Conservation (phyloP, 2,888 invertebrate genomes). For the Gymnoscelis rufifasciata region DNA sequence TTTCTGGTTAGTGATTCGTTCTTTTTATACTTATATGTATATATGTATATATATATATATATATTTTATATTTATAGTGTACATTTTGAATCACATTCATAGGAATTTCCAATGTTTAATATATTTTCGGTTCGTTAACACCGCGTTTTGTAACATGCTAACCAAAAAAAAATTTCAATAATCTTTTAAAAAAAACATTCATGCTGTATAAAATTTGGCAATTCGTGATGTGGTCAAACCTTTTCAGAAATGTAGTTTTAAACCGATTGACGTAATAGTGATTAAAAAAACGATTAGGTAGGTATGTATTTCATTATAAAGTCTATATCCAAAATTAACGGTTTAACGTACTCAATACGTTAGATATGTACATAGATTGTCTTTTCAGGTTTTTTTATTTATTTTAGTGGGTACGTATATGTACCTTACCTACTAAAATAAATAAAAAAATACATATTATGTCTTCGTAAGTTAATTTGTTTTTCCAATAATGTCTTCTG, state of each 20-base stretch:
- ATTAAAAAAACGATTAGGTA: slow-evolving; percentile 11
- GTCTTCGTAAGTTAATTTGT: too few species aligned
- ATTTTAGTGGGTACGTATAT: too few species aligned
- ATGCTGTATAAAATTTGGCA: too few species aligned
- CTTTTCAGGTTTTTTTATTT: too few species aligned
- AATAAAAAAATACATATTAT: too few species aligned
- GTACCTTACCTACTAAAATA: too few species aligned
- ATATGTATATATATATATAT: too few species aligned
- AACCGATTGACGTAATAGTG: not conserved
- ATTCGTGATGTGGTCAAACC: not conserved
- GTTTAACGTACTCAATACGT: not conserved
- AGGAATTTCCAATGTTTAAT: slow-evolving; percentile 9
- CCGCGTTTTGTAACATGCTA: too few species aligned
- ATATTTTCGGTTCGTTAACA: too few species aligned
- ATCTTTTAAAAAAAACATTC: too few species aligned
- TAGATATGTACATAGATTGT: too few species aligned
- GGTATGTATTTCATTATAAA: slow-evolving; percentile 22
- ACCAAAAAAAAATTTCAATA: too few species aligned
- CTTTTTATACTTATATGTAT: slow-evolving; percentile 15
- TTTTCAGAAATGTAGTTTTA: slow-evolving; percentile 4
- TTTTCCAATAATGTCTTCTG: not conserved
- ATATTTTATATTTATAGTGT: slow-evolving; percentile 11
- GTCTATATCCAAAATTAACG: not conserved
- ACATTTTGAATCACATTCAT: slow-evolving; percentile 9
- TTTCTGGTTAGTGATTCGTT: slow-evolving; percentile 60